Evolutionary conservation across 2,888 invertebrate genomes (phyloP), one percentile per base, ranked within the genome.

Genomic region (Drosophila percnosoma): DNA sequence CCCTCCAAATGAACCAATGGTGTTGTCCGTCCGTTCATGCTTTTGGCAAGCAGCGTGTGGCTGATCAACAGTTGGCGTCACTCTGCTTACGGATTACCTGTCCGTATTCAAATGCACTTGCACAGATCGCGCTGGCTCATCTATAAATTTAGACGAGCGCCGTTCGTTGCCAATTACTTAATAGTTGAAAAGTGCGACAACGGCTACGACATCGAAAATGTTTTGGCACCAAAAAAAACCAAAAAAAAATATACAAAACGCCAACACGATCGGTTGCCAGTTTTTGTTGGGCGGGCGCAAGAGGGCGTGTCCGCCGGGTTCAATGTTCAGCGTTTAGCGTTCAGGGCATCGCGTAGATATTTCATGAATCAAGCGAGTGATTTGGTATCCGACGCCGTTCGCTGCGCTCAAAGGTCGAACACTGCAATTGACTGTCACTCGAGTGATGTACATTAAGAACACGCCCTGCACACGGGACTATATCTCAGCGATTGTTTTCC

Each of bases 331-430:
- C 33, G 55, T 31, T 11, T 10, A 33, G 13, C 51, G 55, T 66
- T 42, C 66, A 68, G 57, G 42, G 72, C 67, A 75, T 69, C 78
- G 74, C 83, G 87, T 84, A 83, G 72, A 77, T 78, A 80, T 71
- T 89, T 87, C 91, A 91, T 90, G 91, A 91, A 91, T 84, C 82
- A 88, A 91, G 70, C 79, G 91, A 90, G 89, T 91, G 91, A 91
- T 91, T 81, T 76, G 48, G 57, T 63, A 55, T 63, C 67, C 74
- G 73, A 75, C 72, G 84, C 67, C 68, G 58, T 66, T 58, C 52
- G n/a, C 24, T 18, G 24, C 40, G 74, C 64, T 13, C 70, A 80
- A 68, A 72, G 72, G 34, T 75, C 68, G 55, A 57, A 53, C 68
- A 73, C 61, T 67, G 42, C 51, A 36, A 27, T 59, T 58, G 52